A percentile compares a stretch with the other conserved stretches of the same genome.
phyloP scores from a whole-genome alignment of 2,797 vertebrate genomes.

The Rachycentron canadum region DNA sequence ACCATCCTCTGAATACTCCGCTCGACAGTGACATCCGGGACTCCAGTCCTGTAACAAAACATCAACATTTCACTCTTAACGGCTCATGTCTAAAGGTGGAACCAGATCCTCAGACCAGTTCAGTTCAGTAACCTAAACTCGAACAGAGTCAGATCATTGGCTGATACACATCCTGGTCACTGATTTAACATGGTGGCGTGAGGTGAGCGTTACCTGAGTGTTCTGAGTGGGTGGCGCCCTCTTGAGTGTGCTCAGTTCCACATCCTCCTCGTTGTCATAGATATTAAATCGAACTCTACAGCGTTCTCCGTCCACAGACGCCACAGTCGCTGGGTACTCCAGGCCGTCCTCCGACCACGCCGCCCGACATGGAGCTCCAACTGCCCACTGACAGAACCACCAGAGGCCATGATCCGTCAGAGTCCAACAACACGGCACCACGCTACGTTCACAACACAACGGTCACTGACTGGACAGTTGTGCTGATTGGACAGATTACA shows the following conservation, averaged over 20 bases:
- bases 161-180: too few relatives aligned
- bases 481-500: too few relatives aligned
- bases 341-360: conserved; percentile 70
- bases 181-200: too few relatives aligned
- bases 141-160: too few relatives aligned
- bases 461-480: too few relatives aligned
- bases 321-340: conserved; percentile 64
- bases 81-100: too few relatives aligned
- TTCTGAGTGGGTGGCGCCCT: not conserved
- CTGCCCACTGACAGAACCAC: conserved; percentile 57
- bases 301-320: conserved; percentile 49
- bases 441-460: too few relatives aligned
- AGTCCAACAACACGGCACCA: too few relatives aligned
- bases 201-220: not conserved
- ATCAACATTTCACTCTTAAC: too few relatives aligned
- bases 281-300: conserved; percentile 66
- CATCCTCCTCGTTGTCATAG: conserved; percentile 71
- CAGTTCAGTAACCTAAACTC: too few relatives aligned
- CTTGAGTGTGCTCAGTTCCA: conserved; percentile 58
- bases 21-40: conserved; percentile 71
- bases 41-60: conserved; percentile 69
- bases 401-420: too few relatives aligned
- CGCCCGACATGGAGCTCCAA: conserved; percentile 63
- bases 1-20: conserved; percentile 73
- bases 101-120: too few relatives aligned